phyloP scores from a whole-genome alignment of 2,113 vertebrate species.

The Miniopterus natalensis region DNA sequence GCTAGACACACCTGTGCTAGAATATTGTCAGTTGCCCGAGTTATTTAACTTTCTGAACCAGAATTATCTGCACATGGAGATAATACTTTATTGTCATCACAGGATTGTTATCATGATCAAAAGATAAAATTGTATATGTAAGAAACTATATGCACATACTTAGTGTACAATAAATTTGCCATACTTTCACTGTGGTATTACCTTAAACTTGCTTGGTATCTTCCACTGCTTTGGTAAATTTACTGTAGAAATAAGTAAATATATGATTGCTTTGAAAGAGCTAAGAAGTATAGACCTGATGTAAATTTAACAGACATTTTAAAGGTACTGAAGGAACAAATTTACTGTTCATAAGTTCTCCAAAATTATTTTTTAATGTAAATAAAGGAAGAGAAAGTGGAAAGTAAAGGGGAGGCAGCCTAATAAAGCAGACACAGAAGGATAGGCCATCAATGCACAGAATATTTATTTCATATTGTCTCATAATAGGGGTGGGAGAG shows the following conservation, averaged over 20 bases:
- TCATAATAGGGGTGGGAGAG: neutral
- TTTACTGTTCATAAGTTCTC: neutral
- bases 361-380: neutral
- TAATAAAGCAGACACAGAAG: neutral
- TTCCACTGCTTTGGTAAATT: neutral
- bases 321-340: neutral
- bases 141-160: neutral
- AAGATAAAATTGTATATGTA: neutral
- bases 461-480: neutral
- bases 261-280: neutral
- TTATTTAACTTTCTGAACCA: constrained; percentile 52
- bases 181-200: neutral
- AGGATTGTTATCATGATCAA: neutral
- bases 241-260: neutral
- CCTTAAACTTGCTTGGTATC: neutral
- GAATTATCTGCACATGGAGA: neutral
- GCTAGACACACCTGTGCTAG: neutral
- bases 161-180: neutral
- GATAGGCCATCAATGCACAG: neutral
- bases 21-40: neutral
- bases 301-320: neutral
- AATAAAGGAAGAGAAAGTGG: neutral
- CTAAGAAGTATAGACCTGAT: neutral
- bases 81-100: neutral
- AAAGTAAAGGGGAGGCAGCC: neutral